Evolutionary conservation across 2,113 vertebrate genomes (phyloP), one percentile per base, ranked within the genome.

Genomic region (Rhodinocichla rosea): DNA sequence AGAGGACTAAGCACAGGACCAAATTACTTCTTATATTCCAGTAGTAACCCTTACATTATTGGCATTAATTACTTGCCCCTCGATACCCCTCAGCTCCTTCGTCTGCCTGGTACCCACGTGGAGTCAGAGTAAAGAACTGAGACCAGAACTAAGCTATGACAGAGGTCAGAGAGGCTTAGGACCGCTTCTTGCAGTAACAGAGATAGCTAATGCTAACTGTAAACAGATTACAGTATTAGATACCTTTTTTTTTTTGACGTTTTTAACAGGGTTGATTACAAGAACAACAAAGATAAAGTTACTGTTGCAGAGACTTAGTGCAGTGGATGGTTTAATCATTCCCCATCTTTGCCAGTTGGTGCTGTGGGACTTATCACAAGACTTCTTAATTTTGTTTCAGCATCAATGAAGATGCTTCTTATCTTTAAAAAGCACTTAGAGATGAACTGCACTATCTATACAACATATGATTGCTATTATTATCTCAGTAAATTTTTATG

Each of bases 401-500:
- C 80, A 68, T 52, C 73, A 87, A 1, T 75, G 47, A 92, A 89
- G 62, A 63, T 44, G 39, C 6, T 88, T 68, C 57, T 82, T 93
- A 74, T 78, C 77, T 75, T 89, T 83, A 89, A 90, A 83, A 96
- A 70, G 40, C 76, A 74, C 76, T 92, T 89, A 52, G 80, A 82
- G 35, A 67, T 71, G 56, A 94, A 83, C 83, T 50, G 20, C 52
- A 49, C 52, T 89, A 88, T 55, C 52, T 69, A 20, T 68, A 71
- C 42, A 94, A 89, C 20, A n/a, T 50, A 77, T 10, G 30, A 95
- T 37, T 75, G 30, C 52, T 89, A 37, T 81, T 94, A 92, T 73
- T 93, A 92, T 63, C 82, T 94, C 86, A 59, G 85, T 32, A 88
- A 80, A 55, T 30, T 96, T 94, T 93, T 55, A 96, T 70, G 57